Percentiles rank a stretch among this genome's conserved stretches.
These are phyloP conservation scores for Lasioglossum figueresi DNA, from an alignment of 2,888 invertebrate genomes.

Conservation along the genomic window DNA sequence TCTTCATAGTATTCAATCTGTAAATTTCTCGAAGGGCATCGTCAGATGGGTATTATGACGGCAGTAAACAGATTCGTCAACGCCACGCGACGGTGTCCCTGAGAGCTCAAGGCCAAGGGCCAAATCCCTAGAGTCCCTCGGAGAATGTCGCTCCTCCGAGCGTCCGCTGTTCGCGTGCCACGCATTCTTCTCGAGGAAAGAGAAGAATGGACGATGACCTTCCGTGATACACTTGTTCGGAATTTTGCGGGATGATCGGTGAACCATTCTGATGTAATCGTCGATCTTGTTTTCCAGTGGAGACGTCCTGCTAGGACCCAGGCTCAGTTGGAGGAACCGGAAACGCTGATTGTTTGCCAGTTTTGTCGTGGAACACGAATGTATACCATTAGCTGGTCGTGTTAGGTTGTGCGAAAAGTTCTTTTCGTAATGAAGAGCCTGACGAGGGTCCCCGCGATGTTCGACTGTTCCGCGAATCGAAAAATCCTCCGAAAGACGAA, in stretches of 20 bases:
- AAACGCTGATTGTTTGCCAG: background rate
- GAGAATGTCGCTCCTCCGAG: constrained; percentile 28
- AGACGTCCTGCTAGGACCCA: background rate
- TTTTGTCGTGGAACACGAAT: background rate
- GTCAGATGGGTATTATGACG: constrained; percentile 57
- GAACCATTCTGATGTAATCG: constrained; percentile 7
- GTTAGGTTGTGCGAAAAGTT: background rate
- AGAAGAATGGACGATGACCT: constrained; percentile 41
- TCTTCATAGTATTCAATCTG: constrained; percentile 43
- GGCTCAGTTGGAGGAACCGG: background rate
- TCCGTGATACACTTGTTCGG: constrained; percentile 23
- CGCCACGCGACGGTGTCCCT: constrained; percentile 61
- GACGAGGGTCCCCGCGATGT: no score
- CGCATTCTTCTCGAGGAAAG: constrained; percentile 39
- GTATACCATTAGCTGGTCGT: background rate
- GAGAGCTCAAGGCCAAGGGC: constrained; percentile 39
- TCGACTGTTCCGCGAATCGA: no score
- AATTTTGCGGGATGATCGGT: constrained; percentile 11
- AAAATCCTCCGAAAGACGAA: no score
- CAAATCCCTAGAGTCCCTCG: constrained; percentile 33
- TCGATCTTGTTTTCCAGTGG: background rate
- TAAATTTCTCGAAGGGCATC: constrained; percentile 53
- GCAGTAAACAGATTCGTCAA: constrained; percentile 76
- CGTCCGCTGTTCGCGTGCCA: constrained; percentile 76
- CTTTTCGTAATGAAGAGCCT: no score